Evolutionary conservation across 2,797 vertebrate genomes (phyloP).

Genomic region (Chelon labrosus): DNA sequence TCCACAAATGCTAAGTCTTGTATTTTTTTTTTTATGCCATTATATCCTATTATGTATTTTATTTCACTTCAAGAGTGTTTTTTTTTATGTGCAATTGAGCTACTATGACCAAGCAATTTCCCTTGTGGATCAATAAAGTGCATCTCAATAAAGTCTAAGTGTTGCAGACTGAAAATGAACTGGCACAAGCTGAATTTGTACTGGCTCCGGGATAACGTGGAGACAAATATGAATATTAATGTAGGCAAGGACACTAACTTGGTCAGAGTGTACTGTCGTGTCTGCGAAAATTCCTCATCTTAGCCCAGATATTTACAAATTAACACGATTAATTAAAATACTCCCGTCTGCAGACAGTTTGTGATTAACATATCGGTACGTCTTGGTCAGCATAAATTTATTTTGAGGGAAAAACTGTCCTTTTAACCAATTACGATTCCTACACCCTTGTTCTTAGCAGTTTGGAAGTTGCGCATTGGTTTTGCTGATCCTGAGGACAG

Average conservation of each 20-base stretch:
- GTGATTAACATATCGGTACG: neutral
- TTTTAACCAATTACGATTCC: neutral
- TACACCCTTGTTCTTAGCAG: neutral
- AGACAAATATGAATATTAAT: neutral
- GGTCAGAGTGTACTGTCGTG: neutral
- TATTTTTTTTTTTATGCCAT: too few relatives aligned
- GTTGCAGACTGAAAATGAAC: neutral
- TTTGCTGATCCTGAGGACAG: constrained; percentile 46
- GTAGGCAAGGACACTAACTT: neutral
- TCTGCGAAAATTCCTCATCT: too few relatives aligned
- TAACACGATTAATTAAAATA: neutral
- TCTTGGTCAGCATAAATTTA: neutral
- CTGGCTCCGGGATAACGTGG: neutral
- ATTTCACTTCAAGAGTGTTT: too few relatives aligned
- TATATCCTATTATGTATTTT: too few relatives aligned
- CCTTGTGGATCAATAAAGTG: too few relatives aligned
- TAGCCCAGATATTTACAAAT: neutral
- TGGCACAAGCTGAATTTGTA: neutral
- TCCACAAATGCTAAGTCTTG: too few relatives aligned
- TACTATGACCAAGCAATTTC: too few relatives aligned
- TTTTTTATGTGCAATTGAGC: too few relatives aligned
- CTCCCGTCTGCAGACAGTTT: neutral
- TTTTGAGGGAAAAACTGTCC: neutral
- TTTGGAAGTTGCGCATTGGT: constrained; percentile 16
- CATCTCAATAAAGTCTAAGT: neutral